Base-by-base conservation (phyloP, 2,113 vertebrate genomes). In the Cygnus buccinator region DNA sequence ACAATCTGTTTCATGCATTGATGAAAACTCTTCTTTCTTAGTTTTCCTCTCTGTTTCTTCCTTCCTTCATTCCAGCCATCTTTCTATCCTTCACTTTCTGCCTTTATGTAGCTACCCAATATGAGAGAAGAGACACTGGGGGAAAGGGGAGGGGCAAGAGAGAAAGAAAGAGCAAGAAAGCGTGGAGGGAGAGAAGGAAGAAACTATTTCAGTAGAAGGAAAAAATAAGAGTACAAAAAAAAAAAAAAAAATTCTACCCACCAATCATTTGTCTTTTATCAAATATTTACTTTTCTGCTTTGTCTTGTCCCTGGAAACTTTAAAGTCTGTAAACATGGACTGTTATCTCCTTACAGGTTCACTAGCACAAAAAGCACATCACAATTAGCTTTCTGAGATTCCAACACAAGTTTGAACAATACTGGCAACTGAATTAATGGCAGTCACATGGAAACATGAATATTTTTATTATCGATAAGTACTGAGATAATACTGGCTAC, bases 391-490 rank as follows among this genome's bases (percentile, higher is more conserved):
- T 94, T 86, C 48, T 91, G 35, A 61, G 29, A 44, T 90, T 15
- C 17, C 81, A 93, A 74, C 25, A 6, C 0, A 0, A 57, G 85
- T 84, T 73, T 83, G 46, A 82, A 59, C 17, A 75, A 55, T 43
- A 82, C 18, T 76, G 78, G 25, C 33, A 90, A 94, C 41, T 70
- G 26, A 89, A 88, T 85, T 88, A 3, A 21, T 37, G 6, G 11
- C 33, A 65, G 17, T 73, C 44, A 57, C 21, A 44, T 71, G 88
- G 63, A 89, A 61, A 9, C 9, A 50, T 44, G 33, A 5, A 3
- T 80, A 57, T 52, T 84, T 96, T 84, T 61, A 80, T 50, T 89
- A 81, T 75, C 91, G 41, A 29, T 88, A 78, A 87, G 15, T 46
- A 55, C 11, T 71, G 70, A 87, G 55, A 54, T 83, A 85, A 90